A percentile compares a stretch with the other conserved stretches of the same genome.
Evolutionary conservation across 2,888 invertebrate genomes (phyloP).

Genomic region (Cosmorhoe ocellata): DNA sequence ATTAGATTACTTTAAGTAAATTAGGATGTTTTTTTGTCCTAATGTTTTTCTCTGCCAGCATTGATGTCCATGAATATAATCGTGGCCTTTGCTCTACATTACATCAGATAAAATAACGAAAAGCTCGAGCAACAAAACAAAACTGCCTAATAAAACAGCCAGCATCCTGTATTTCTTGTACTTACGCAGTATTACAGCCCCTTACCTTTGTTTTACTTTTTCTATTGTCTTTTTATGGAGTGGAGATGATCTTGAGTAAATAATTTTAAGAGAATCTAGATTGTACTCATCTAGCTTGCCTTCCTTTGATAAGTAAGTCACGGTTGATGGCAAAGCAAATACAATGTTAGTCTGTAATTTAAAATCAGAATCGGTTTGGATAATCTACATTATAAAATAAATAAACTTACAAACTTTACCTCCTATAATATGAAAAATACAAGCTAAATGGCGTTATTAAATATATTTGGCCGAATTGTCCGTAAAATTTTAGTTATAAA

Average conservation of each 20-base stretch:
- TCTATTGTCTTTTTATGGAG: constrained; percentile 60
- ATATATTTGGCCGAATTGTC: too few relatives aligned
- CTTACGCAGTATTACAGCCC: constrained; percentile 20
- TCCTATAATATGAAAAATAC: too few relatives aligned
- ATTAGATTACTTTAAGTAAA: too few relatives aligned
- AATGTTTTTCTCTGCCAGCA: too few relatives aligned
- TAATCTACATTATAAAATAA: too few relatives aligned
- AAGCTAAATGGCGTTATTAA: too few relatives aligned
- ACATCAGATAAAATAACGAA: constrained; percentile 3
- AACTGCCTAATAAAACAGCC: constrained; percentile 28
- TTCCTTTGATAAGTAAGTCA: constrained; percentile 52
- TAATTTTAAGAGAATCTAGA: constrained; percentile 56
- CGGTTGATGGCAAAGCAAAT: constrained; percentile 52
- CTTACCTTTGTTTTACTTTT: constrained; percentile 56
- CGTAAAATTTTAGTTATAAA: too few relatives aligned
- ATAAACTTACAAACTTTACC: too few relatives aligned
- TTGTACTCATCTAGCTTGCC: constrained; percentile 45
- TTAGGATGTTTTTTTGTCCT: too few relatives aligned
- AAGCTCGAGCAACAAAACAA: constrained; percentile 17
- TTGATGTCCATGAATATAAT: not conserved
- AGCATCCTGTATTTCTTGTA: constrained; percentile 24
- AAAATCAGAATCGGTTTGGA: too few relatives aligned
- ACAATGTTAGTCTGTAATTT: constrained; percentile 56
- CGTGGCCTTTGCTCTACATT: not conserved
- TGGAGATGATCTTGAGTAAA: constrained; percentile 61